A percentile compares a stretch with the other conserved stretches of the same genome.
phyloP scores from a whole-genome alignment of 2,113 vertebrate species.

The Melanerpes aurifrons region DNA sequence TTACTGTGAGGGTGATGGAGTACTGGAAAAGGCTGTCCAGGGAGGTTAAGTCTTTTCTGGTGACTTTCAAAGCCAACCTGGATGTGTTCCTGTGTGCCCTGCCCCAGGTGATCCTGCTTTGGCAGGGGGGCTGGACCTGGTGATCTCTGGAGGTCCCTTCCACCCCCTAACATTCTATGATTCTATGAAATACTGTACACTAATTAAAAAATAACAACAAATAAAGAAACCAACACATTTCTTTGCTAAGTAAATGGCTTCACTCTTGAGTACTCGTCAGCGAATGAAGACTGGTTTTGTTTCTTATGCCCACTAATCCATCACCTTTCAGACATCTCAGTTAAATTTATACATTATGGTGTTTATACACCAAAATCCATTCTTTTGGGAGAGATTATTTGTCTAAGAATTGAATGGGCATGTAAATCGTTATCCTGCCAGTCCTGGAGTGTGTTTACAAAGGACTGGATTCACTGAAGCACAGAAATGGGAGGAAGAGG shows the following conservation, averaged over 20 bases:
- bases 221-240: not conserved
- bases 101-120: too few relatives aligned
- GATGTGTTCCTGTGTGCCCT: too few relatives aligned
- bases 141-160: too few relatives aligned
- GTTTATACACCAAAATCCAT: not conserved
- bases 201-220: not conserved
- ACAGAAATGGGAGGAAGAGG: not conserved
- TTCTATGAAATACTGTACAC: not conserved
- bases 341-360: not conserved
- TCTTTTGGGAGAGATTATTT: not conserved
- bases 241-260: not conserved
- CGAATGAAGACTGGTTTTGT: not conserved
- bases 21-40: too few relatives aligned
- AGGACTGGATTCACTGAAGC: not conserved
- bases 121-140: too few relatives aligned
- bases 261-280: not conserved
- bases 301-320: not conserved
- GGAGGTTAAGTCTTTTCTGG: too few relatives aligned
- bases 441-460: not conserved
- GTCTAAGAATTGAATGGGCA: not conserved
- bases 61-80: too few relatives aligned
- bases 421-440: not conserved
- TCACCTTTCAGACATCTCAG: not conserved
- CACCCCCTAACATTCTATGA: too few relatives aligned
- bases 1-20: too few relatives aligned